Percentiles rank a stretch among this genome's conserved stretches.
These are phyloP conservation scores for Episyrphus balteatus DNA, from an alignment of 1,140 invertebrate species.

Conservation along the genomic window DNA sequence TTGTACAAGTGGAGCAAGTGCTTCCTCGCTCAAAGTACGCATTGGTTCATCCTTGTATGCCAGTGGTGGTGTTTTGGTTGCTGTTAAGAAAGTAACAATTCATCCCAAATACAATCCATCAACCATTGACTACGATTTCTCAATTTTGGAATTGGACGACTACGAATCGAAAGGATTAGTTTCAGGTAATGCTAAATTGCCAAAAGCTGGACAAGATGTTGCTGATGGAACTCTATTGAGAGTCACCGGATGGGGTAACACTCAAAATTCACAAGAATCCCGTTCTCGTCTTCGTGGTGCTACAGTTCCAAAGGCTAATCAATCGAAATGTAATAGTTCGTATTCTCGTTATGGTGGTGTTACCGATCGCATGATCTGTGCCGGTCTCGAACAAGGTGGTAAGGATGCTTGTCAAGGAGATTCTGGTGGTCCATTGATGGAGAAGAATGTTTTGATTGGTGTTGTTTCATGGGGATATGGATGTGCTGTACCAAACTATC, in stretches of 20 bases:
- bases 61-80: constrained; percentile 20
- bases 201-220: constrained; percentile 14
- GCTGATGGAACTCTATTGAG: constrained; percentile 22
- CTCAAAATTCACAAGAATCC: constrained; percentile 14
- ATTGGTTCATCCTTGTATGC: constrained; percentile 20
- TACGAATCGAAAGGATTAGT: constrained; percentile 12
- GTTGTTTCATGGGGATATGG: constrained; percentile 50
- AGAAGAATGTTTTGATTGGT: constrained; percentile 36
- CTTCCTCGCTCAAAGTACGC: constrained; percentile 13
- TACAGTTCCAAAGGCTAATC: constrained; percentile 33
- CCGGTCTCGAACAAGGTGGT: constrained; percentile 51
- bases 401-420: constrained; percentile 59
- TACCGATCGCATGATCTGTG: constrained; percentile 55
- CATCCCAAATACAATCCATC: constrained; percentile 25
- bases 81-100: constrained; percentile 19
- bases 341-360: constrained; percentile 32
- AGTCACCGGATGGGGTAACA: constrained; percentile 39
- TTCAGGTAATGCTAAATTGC: constrained; percentile 14
- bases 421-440: constrained; percentile 37
- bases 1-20: constrained; percentile 35
- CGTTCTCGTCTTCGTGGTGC: constrained; percentile 32
- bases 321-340: constrained; percentile 22
- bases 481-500: constrained; percentile 41
- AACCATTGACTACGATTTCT: constrained; percentile 31
- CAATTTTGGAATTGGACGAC: constrained; percentile 19